Base-by-base conservation (phyloP, 2,113 vertebrate genomes). In the Pelusios castaneus region DNA sequence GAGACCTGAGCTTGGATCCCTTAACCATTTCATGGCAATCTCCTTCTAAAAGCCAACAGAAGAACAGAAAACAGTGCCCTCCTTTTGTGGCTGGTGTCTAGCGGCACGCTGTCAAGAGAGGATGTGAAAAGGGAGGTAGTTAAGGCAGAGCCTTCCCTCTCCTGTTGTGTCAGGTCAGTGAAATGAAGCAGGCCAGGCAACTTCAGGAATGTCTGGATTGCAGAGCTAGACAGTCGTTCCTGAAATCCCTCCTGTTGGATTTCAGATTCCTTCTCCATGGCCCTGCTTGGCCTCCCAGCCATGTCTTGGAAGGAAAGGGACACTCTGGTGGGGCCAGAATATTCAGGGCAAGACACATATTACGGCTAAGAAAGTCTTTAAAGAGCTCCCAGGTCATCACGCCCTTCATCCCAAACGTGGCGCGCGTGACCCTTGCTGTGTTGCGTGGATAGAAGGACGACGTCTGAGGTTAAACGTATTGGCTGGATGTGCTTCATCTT, bases 1-100 rank as follows among this genome's bases (percentile, higher is more conserved):
- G 22, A 92, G 89, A 90, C 90, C 87, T 76, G 58, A 34, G 87
- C 95, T 91, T 6, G 3, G 83, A 55, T 82, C 77, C 75, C 22
- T 97, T 96, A 95, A 95, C 96, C 86, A 49, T 86, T 96, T 95
- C 79, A 0, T 95, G 89, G 38, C 5, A 1, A 1, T 82, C 43
- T 31, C 34, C 10, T 13, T 82, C 79, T 83, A 75, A 8, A 88
- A 73, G 9, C 2, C 0, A 6, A 55, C 63, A 4, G 21, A 4
- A 41, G 21, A 45, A 58, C 27, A 9, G 21, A 14, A 1, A 19
- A 41, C 12, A 5, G 0, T 27, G 27, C 75, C 41, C 87, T 54
- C 27, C 41, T 22, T 77, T 63, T 80, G 75, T 49, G 81, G 67
- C 16, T 54, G 0, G 1, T 14, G 19, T 24, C 56, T 88, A 0